Conservation (phyloP, 1,140 invertebrate species). For the Drosophila aff. region DNA sequence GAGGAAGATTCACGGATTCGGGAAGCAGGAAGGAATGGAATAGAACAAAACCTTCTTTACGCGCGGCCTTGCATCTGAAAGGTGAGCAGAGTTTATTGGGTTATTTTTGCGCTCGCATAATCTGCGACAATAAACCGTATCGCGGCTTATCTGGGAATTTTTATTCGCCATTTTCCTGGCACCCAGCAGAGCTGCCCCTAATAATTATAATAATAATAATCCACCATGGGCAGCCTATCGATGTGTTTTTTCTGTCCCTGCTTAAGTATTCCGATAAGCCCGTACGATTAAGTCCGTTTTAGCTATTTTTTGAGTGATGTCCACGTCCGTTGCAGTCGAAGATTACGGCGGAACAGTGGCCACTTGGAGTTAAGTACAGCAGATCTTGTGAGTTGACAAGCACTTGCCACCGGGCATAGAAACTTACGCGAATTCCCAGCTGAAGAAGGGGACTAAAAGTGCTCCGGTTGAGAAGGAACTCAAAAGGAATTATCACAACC, state of each 20-base stretch:
- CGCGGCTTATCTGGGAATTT: slow-evolving; percentile 54
- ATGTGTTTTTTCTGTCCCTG: slow-evolving; percentile 1
- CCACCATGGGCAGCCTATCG: slow-evolving; percentile 36
- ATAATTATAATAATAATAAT: slow-evolving; percentile 14
- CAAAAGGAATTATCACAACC: slow-evolving; percentile 18
- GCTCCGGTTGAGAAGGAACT: not conserved
- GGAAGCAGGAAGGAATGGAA: not conserved
- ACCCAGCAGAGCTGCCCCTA: slow-evolving; percentile 40
- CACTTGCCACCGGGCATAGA: not conserved
- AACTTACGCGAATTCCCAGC: slow-evolving; percentile 28
- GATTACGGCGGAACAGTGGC: slow-evolving; percentile 20
- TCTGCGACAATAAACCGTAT: slow-evolving; percentile 46
- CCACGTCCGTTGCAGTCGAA: slow-evolving; percentile 29
- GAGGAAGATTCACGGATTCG: slow-evolving; percentile 15
- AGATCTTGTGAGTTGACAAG: slow-evolving; percentile 1
- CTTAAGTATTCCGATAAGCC: slow-evolving; percentile 45
- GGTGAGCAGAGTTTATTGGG: not conserved
- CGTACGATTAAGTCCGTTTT: slow-evolving; percentile 7
- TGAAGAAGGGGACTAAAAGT: slow-evolving; percentile 3
- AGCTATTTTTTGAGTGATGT: slow-evolving; percentile 34
- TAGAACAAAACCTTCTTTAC: slow-evolving; percentile 4
- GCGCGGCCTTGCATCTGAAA: slow-evolving; percentile 50
- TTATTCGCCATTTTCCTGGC: slow-evolving; percentile 45
- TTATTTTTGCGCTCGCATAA: slow-evolving; percentile 41
- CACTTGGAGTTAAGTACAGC: slow-evolving; percentile 28